Percentiles rank a stretch among this genome's conserved stretches.
phyloP scores from a whole-genome alignment of 2,113 vertebrate species.

The Cebus imitator region DNA sequence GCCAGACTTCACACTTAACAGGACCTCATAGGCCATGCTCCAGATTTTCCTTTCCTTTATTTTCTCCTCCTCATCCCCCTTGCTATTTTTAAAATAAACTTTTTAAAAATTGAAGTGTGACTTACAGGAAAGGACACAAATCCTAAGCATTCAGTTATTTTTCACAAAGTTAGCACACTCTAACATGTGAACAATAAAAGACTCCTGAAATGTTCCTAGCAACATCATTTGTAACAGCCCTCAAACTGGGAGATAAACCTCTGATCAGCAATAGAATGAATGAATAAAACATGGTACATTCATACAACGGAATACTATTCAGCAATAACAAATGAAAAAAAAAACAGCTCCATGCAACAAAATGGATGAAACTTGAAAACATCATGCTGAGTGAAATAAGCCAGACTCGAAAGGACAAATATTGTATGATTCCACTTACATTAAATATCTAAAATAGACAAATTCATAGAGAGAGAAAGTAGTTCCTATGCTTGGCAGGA shows the following conservation, averaged over 20 bases:
- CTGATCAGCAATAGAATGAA: neutral
- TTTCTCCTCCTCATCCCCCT: neutral
- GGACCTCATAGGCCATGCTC: neutral
- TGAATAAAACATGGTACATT: neutral
- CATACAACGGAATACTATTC: neutral
- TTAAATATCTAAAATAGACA: neutral
- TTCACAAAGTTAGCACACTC: neutral
- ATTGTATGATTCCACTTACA: neutral
- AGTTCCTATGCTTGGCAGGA: neutral
- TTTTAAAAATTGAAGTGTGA: neutral
- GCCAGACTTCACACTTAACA: neutral
- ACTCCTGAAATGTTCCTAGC: neutral
- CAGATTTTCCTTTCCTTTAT: neutral
- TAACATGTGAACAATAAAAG: neutral
- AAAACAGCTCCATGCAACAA: neutral
- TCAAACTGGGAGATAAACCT: neutral
- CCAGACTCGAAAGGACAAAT: neutral
- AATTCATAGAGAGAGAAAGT: neutral
- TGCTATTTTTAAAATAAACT: neutral
- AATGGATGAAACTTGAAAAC: neutral
- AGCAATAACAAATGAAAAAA: neutral
- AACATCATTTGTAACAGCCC: neutral
- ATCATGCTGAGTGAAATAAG: neutral
- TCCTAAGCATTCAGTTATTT: neutral
- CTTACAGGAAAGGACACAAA: neutral